These are phyloP conservation scores for Mastigias papua DNA, from an alignment of 30 jellyfish, hydroid and myxozoan species.

Conservation along the genomic window DNA sequence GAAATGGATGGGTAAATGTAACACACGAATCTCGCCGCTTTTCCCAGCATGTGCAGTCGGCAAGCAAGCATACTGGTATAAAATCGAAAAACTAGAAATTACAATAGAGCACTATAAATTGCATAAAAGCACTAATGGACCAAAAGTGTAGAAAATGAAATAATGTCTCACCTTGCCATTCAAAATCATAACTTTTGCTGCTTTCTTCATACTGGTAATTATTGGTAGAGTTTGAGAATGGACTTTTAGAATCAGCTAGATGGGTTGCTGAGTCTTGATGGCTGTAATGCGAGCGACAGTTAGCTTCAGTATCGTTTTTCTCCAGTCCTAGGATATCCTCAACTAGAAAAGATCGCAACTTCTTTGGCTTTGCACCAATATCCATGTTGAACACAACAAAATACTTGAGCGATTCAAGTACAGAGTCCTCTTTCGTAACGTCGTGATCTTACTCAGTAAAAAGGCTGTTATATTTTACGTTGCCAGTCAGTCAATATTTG, in stretches of 20 bases:
- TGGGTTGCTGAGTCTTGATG: not conserved
- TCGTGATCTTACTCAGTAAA: not conserved
- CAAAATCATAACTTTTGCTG: not conserved
- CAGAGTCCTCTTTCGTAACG: not conserved
- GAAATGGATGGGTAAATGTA: too few species aligned
- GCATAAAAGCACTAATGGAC: too few species aligned
- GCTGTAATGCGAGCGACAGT: not conserved
- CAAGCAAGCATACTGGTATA: too few species aligned
- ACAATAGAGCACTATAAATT: too few species aligned
- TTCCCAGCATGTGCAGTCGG: too few species aligned
- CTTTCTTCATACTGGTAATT: not conserved
- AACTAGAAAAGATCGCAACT: constrained; percentile 50
- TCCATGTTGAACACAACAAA: constrained; percentile 9
- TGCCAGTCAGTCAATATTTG: constrained; percentile 18
- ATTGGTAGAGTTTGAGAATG: not conserved
- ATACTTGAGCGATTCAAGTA: not conserved
- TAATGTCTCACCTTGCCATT: constrained; percentile 44
- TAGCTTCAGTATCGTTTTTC: constrained; percentile 3
- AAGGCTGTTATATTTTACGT: not conserved
- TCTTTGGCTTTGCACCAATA: constrained; percentile 46
- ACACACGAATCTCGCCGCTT: too few species aligned
- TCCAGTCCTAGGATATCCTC: constrained; percentile 66
- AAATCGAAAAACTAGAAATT: too few species aligned
- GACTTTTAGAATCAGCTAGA: not conserved
- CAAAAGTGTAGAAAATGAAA: not conserved